Base-by-base conservation (phyloP, 2,113 vertebrate genomes). In the Australoheros scitulus region DNA sequence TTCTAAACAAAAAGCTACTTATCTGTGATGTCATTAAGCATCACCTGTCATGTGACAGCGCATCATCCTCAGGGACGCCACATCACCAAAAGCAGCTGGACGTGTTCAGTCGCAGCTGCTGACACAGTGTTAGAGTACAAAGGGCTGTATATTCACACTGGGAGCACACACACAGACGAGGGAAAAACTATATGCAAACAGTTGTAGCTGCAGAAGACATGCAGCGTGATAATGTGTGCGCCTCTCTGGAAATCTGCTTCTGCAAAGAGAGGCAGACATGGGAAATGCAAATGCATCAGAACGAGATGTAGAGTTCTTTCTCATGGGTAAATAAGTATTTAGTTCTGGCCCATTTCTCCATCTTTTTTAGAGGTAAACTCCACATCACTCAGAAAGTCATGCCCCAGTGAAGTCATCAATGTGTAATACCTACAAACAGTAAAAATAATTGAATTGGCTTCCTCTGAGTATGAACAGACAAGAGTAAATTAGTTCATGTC, bases 281-380 rank as follows among this genome's bases (percentile, higher is more conserved):
- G 60, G 61, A 56, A 76, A 83, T 83, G 74, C 56, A 36, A 76
- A 89, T 75, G 36, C n/a, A 9, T 5, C 22, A 50, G 5, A 47
- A 29, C 64, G 11, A 50, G 65, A 65, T 18, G 24, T 52, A 56
- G 80, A 83, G 79, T 52, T 56, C 79, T 87, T 64, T 57, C 85
- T 89, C 29, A 11, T 57, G 61, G 76, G 85, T 50, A 87, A 87
- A 89, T 18, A 90, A 36, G 78, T 41, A 61, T 84, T 90, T 91
- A 93, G 77, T 86, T 93, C 80, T 60, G 76, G 74, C 74, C 81
- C 83, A 91, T 83, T 83, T 83, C 76, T 63, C 74, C 68, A 41
- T 81, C 47, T 58, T 83, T 86, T 91, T 90, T 77, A 18, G 57
- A 59, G 36, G 11, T 24, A 24, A 59, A 47, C 41, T 70, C 34